Evolutionary conservation across 92 coral and sea anemone species (phyloP).

Genomic region (Epizoanthus stellaris): DNA sequence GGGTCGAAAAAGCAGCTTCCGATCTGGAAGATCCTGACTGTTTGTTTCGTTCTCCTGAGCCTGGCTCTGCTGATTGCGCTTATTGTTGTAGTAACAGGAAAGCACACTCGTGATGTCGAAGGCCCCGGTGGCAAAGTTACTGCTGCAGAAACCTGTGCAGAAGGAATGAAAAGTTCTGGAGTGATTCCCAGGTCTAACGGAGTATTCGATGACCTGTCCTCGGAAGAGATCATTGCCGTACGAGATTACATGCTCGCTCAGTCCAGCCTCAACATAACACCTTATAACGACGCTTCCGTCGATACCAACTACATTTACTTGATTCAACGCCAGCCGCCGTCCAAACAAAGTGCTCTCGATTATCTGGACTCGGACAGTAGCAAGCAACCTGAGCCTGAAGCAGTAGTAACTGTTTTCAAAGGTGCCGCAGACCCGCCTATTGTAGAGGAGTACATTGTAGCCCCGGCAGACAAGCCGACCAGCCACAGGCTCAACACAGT

Average conservation of each 20-base stretch:
- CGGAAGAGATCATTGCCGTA: constrained; percentile 56
- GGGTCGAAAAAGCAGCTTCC: too few relatives aligned
- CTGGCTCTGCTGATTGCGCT: constrained; percentile 4
- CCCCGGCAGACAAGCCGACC: constrained; percentile 50
- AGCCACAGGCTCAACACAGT: constrained; percentile 38
- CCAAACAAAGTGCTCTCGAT: constrained; percentile 53
- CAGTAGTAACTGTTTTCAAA: constrained; percentile 55
- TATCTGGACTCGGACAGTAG: constrained; percentile 43
- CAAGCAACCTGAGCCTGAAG: constrained; percentile 56
- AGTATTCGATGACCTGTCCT: constrained; percentile 66
- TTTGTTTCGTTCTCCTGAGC: constrained; percentile 8
- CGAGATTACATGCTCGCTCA: constrained; percentile 64
- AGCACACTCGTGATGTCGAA: constrained; percentile 5
- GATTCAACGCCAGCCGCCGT: constrained; percentile 51
- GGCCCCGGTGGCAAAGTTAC: neutral
- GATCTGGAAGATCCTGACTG: constrained; percentile 19
- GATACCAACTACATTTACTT: constrained; percentile 57
- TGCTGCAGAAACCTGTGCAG: neutral
- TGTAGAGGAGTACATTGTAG: constrained; percentile 63
- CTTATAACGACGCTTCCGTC: constrained; percentile 46
- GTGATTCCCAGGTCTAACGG: constrained; percentile 50
- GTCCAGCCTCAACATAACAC: constrained; percentile 49
- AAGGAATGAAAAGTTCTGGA: neutral
- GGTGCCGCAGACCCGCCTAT: constrained; percentile 64
- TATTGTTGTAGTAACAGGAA: neutral